Conservation (phyloP, 2,888 invertebrate genomes). For the Dynastes grantii region DNA sequence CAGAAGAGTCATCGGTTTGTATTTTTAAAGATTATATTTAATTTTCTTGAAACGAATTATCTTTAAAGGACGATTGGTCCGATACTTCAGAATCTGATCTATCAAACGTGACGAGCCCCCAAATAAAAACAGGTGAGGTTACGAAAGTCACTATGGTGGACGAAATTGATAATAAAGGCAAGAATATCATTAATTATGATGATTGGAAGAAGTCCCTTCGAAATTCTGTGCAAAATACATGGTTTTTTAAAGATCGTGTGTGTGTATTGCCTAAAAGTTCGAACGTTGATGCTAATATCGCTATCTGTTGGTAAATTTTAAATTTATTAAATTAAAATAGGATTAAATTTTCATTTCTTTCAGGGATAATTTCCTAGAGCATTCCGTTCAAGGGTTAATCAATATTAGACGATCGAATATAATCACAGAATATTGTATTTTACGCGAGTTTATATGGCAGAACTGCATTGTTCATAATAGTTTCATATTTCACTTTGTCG, state of each 20-base stretch:
- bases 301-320: constrained; percentile 63
- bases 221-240: constrained; percentile 61
- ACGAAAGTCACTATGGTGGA: background rate
- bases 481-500: constrained; percentile 62
- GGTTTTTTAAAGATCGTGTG: constrained; percentile 63
- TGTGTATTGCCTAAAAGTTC: constrained; percentile 62
- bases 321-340: background rate
- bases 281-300: constrained; percentile 64
- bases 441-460: constrained; percentile 68
- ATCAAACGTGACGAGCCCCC: background rate
- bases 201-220: background rate
- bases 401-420: constrained; percentile 60
- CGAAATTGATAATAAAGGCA: background rate
- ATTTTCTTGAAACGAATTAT: background rate
- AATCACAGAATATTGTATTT: constrained; percentile 67
- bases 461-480: constrained; percentile 64
- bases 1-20: constrained; percentile 39
- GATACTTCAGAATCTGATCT: constrained; percentile 41
- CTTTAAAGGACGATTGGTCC: constrained; percentile 43
- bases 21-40: background rate
- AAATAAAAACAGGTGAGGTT: too few species aligned
- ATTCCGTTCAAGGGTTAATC: constrained; percentile 61
- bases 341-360: constrained; percentile 46
- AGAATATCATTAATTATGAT: background rate
- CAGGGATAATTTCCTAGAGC: constrained; percentile 64